Evolutionary conservation across 2,113 vertebrate genomes (phyloP).

Genomic region (Scopus umbretta): DNA sequence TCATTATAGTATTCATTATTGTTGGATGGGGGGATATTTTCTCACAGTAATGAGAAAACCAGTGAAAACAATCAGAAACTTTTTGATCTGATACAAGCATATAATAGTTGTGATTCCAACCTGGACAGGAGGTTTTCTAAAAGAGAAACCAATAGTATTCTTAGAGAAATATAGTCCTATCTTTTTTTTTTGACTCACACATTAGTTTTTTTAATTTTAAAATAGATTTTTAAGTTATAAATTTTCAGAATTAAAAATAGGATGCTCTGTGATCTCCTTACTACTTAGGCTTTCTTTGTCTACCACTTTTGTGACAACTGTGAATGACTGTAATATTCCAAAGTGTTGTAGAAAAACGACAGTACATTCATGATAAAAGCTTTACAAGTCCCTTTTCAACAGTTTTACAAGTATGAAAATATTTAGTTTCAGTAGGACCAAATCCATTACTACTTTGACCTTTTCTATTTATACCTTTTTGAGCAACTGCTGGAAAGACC

Average conservation of each 20-base stretch:
- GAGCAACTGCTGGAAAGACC: background rate
- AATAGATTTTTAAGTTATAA: background rate
- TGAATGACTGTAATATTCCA: background rate
- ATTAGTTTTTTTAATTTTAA: background rate
- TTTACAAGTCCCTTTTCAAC: background rate
- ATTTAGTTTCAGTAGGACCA: background rate
- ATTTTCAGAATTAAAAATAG: background rate
- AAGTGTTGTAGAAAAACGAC: background rate
- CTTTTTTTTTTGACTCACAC: background rate
- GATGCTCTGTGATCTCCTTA: background rate
- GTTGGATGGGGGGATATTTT: background rate
- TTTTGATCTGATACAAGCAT: background rate
- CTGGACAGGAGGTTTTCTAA: no score
- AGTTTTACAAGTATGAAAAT: background rate
- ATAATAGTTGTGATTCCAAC: background rate
- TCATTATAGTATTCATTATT: background rate
- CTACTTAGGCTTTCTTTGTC: background rate
- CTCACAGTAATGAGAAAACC: background rate
- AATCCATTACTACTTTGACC: background rate
- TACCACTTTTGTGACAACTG: background rate
- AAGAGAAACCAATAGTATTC: background rate
- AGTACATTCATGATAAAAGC: background rate
- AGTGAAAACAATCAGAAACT: background rate
- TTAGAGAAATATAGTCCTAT: background rate
- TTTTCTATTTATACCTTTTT: background rate